Evolutionary conservation across 1,140 invertebrate genomes (phyloP).

Genomic region (Trachelipus rathkii): DNA sequence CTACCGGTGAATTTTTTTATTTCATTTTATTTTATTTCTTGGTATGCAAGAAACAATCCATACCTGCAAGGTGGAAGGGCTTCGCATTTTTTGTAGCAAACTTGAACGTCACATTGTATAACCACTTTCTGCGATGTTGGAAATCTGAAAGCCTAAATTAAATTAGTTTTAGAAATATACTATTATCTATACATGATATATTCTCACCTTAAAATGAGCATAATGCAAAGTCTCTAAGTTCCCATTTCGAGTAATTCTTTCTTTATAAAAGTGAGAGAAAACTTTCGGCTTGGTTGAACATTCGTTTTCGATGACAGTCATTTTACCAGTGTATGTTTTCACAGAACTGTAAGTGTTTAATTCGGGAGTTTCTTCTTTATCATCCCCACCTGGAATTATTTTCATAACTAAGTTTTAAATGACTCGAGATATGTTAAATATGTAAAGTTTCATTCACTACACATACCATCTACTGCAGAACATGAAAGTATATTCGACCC

Average conservation of each 20-base stretch:
- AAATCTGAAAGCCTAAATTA: constrained; percentile 45
- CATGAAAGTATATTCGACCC: constrained; percentile 46
- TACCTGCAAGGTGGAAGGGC: constrained; percentile 43
- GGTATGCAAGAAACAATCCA: neutral
- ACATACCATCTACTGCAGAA: constrained; percentile 46
- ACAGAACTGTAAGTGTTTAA: neutral
- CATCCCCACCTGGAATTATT: constrained; percentile 12
- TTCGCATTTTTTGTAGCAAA: constrained; percentile 45
- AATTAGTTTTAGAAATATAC: neutral
- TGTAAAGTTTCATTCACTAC: neutral
- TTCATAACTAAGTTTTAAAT: constrained; percentile 22
- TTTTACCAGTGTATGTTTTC: constrained; percentile 24
- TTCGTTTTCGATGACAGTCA: constrained; percentile 42
- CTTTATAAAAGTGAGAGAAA: constrained; percentile 45
- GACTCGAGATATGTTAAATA: constrained; percentile 24
- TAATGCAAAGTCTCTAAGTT: constrained; percentile 41
- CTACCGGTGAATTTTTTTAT: neutral
- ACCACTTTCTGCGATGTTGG: constrained; percentile 42
- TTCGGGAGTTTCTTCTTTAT: neutral
- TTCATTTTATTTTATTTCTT: neutral
- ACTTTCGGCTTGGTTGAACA: constrained; percentile 46
- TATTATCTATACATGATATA: neutral
- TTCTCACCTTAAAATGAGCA: constrained; percentile 43
- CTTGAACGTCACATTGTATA: constrained; percentile 46
- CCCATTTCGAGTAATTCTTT: constrained; percentile 29